phyloP scores from a whole-genome alignment of 2,888 invertebrate genomes.

The Hirtodrosophila duncani region DNA sequence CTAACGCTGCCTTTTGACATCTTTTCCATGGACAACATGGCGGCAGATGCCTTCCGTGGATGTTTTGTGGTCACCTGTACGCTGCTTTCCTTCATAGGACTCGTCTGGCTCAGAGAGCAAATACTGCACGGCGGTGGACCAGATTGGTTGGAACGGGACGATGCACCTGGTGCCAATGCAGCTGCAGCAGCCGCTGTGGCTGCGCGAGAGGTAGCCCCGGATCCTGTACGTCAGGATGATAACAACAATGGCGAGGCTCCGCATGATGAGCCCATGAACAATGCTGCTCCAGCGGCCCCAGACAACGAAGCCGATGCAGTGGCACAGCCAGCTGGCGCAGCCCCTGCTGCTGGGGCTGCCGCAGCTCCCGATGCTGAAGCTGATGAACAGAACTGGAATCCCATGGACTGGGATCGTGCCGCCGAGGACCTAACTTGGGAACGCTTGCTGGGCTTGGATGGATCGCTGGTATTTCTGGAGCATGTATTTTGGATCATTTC shows the following conservation, averaged over 20 bases:
- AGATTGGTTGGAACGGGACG: slow-evolving; percentile 92
- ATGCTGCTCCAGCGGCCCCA: slow-evolving; percentile 75
- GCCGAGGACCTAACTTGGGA: slow-evolving; percentile 99
- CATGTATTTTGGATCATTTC: slow-evolving; percentile 99
- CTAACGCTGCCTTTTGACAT: slow-evolving; percentile 94
- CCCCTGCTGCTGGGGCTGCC: slow-evolving; percentile 78
- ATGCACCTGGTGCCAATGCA: slow-evolving; percentile 73
- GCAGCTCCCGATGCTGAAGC: slow-evolving; percentile 79
- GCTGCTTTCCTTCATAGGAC: slow-evolving; percentile 95
- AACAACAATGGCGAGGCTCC: slow-evolving; percentile 70
- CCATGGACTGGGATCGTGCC: slow-evolving; percentile 98
- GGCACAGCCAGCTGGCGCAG: slow-evolving; percentile 79
- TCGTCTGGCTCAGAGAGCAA: slow-evolving; percentile 98
- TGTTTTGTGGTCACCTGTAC: slow-evolving; percentile 98
- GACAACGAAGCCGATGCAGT: slow-evolving; percentile 80
- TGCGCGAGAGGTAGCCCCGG: slow-evolving; percentile 70
- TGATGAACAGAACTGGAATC: slow-evolving; percentile 92
- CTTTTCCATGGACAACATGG: slow-evolving; percentile 93
- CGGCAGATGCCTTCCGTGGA: slow-evolving; percentile 96
- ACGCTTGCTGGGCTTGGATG: slow-evolving; percentile 94
- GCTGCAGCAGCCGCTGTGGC: slow-evolving; percentile 34
- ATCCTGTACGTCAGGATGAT: slow-evolving; percentile 76
- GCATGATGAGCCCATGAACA: slow-evolving; percentile 73
- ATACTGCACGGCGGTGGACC: slow-evolving; percentile 98
- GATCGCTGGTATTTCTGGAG: slow-evolving; percentile 96